A percentile compares a stretch with the other conserved stretches of the same genome.
phyloP scores from a whole-genome alignment of 2,888 invertebrate genomes.

The Rhynchonema sp. region DNA sequence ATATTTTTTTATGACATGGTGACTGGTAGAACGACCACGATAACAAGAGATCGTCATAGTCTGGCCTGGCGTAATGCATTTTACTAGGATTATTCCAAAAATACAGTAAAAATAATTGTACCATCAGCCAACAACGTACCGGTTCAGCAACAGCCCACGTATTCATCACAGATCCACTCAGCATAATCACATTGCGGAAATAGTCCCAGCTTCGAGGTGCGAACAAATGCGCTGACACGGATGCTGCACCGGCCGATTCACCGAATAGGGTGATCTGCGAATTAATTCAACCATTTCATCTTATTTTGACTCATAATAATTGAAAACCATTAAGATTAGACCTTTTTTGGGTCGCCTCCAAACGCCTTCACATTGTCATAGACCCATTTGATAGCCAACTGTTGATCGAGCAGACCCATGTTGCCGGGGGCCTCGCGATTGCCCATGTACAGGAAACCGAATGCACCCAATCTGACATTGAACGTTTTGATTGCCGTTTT shows the following conservation, averaged over 20 bases:
- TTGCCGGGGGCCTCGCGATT: conserved; percentile 62
- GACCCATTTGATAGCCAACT: conserved; percentile 75
- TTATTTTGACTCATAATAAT: no score
- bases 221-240: not conserved
- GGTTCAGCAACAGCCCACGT: not conserved
- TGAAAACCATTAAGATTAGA: no score
- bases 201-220: not conserved
- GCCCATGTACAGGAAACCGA: conserved; percentile 73
- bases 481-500: conserved; percentile 51
- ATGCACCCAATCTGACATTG: conserved; percentile 61
- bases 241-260: not conserved
- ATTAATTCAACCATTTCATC: no score
- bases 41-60: no score
- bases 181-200: not conserved
- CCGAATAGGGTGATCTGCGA: not conserved
- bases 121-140: no score
- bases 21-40: no score
- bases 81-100: no score
- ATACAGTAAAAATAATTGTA: no score
- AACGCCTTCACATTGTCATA: conserved; percentile 74
- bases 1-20: no score
- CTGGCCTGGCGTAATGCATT: no score
- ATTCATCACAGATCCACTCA: not conserved
- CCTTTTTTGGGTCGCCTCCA: conserved; percentile 54
- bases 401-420: conserved; percentile 80